These are phyloP conservation scores for Mungos mungo DNA, from an alignment of 2,113 vertebrate species.

Conservation along the genomic window DNA sequence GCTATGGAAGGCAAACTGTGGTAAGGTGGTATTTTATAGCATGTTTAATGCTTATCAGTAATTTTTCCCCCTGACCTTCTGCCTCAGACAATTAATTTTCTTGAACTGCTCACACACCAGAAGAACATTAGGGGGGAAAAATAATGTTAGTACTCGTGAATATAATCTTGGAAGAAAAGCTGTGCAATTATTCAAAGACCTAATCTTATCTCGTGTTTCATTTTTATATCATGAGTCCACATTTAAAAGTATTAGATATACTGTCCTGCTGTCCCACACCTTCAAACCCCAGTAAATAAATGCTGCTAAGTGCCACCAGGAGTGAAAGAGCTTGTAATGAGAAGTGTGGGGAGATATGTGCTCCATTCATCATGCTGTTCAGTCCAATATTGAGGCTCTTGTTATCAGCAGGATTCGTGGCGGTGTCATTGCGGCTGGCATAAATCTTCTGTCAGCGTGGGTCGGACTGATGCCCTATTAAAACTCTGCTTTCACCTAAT, in stretches of 20 bases:
- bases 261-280: conserved; percentile 82
- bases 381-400: conserved; percentile 91
- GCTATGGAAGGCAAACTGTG: conserved; percentile 75
- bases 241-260: conserved; percentile 85
- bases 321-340: conserved; percentile 90
- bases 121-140: conserved; percentile 81
- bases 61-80: conserved; percentile 88
- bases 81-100: conserved; percentile 89
- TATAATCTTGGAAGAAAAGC: conserved; percentile 87
- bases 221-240: conserved; percentile 87
- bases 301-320: conserved; percentile 89
- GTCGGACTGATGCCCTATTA: conserved; percentile 91
- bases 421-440: conserved; percentile 91
- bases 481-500: conserved; percentile 90
- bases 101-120: conserved; percentile 80
- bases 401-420: conserved; percentile 96
- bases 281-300: conserved; percentile 86
- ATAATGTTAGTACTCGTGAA: conserved; percentile 88
- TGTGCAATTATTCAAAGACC: conserved; percentile 86
- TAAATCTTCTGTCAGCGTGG: conserved; percentile 95
- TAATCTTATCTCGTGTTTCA: conserved; percentile 90
- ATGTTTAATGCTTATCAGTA: conserved; percentile 86
- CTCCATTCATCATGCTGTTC: conserved; percentile 93
- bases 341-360: conserved; percentile 92
- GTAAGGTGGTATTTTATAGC: conserved; percentile 83